Base-by-base conservation (phyloP, 2,113 vertebrate species). In the Pollimyrus isidori region DNA sequence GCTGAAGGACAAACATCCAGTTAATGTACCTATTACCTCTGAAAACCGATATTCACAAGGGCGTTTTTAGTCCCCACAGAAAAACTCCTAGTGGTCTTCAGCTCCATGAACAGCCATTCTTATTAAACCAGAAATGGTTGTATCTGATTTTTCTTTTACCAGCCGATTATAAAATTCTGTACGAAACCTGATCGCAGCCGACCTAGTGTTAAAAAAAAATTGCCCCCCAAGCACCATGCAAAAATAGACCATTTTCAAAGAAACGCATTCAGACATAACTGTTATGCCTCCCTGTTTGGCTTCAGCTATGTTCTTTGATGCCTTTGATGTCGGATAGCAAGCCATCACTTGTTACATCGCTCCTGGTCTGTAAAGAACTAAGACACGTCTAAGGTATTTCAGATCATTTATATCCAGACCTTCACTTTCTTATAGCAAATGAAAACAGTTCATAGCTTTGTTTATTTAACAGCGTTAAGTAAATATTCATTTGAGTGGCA, bases 241-340 rank as follows among this genome's bases (percentile, higher is more conserved):
- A 86, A 52, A 87, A 56, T 45, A 73, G 45, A 30, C 46, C 21
- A 52, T 73, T 87, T 85, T 89, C 10, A 45, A 87, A 62, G 62
- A 76, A 42, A 89, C 17, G 56, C 65, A 76, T 42, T 62, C 10
- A n/a, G 50, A 65, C n/a, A 87, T 73, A 86, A 69, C 85, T 80
- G 45, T 11, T 87, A 76, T 19, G 48, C 82, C 21, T 23, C 73
- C 48, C 48, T 69, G n/a, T 49, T 86, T 49, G 65, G 50, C 73
- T 42, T 42, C 13, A 26, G 26, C 48, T 53, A 35, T 86, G 17
- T 76, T 49, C 84, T 87, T 52, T 89, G 26, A 49, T 76, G 46
- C 88, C 42, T 89, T 89, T 89, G 84, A 89, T 87, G 56, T 42
- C 7, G 56, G 19, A 87, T 19, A 49, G 56, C 90, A 87, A 85